These are phyloP conservation scores for Lepus americanus DNA, from an alignment of 2,113 vertebrate genomes.

Conservation along the genomic window DNA sequence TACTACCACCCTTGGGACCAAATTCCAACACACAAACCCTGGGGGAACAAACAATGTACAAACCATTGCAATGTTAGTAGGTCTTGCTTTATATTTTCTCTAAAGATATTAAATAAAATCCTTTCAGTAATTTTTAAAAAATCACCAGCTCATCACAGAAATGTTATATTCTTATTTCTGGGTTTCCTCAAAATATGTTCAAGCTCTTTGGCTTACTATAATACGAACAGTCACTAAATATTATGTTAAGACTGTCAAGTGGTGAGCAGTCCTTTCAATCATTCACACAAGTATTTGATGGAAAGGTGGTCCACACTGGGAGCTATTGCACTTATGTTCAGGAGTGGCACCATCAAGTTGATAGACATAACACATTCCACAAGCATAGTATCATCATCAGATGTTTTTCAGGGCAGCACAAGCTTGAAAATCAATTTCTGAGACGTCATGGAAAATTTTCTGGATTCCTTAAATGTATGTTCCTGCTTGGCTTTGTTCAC, in stretches of 20 bases:
- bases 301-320: conserved; percentile 95
- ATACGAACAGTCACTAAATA: background rate
- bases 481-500: conserved; percentile 94
- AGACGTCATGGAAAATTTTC: conserved; percentile 92
- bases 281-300: conserved; percentile 94
- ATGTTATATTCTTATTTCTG: background rate
- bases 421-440: conserved; percentile 96
- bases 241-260: background rate
- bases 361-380: conserved; percentile 96
- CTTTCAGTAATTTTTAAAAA: background rate
- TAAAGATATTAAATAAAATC: background rate
- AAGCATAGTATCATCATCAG: conserved; percentile 93
- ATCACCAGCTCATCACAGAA: background rate
- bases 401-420: conserved; percentile 92
- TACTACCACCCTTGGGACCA: too few species aligned
- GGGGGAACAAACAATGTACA: too few species aligned
- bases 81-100: background rate
- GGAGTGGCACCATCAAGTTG: conserved; percentile 91
- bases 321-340: conserved; percentile 94
- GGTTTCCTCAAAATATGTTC: background rate
- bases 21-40: too few species aligned
- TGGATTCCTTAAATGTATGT: conserved; percentile 96
- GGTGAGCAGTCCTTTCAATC: background rate
- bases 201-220: background rate
- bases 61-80: background rate